phyloP scores from a whole-genome alignment of 2,113 vertebrate genomes.

The Isurus oxyrinchus region DNA sequence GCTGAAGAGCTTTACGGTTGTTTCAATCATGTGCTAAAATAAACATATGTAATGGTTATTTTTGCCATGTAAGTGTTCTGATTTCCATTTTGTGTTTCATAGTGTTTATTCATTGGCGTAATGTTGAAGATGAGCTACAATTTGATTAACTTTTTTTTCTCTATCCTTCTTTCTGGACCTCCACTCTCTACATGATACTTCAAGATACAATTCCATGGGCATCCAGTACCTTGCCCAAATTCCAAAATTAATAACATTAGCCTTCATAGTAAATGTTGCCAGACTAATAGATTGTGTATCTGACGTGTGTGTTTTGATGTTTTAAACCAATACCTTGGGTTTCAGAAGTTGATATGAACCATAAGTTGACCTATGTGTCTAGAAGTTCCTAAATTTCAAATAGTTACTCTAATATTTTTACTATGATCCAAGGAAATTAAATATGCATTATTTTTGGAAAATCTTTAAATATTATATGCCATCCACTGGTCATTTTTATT shows the following conservation, averaged over 20 bases:
- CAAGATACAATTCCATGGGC: background rate
- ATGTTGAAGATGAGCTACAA: background rate
- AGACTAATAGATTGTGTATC: background rate
- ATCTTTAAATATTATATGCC: background rate
- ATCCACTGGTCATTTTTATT: background rate
- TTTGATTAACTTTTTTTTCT: background rate
- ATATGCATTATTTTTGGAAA: background rate
- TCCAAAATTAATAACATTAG: background rate
- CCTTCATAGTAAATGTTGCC: background rate
- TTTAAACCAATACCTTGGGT: background rate
- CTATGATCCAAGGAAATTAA: background rate
- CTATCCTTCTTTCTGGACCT: background rate
- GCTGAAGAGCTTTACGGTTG: background rate
- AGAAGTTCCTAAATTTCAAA: background rate
- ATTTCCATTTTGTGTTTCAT: background rate
- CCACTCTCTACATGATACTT: too few species aligned
- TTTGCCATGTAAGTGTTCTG: background rate
- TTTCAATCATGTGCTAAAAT: conserved; percentile 4
- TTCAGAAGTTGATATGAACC: background rate
- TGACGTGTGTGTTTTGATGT: background rate
- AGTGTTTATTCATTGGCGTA: background rate
- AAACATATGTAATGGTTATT: background rate
- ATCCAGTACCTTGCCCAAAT: background rate
- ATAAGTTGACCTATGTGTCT: background rate
- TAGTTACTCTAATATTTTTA: background rate